Conservation (phyloP, 2,113 vertebrate species). For the Chunga burmeisteri region DNA sequence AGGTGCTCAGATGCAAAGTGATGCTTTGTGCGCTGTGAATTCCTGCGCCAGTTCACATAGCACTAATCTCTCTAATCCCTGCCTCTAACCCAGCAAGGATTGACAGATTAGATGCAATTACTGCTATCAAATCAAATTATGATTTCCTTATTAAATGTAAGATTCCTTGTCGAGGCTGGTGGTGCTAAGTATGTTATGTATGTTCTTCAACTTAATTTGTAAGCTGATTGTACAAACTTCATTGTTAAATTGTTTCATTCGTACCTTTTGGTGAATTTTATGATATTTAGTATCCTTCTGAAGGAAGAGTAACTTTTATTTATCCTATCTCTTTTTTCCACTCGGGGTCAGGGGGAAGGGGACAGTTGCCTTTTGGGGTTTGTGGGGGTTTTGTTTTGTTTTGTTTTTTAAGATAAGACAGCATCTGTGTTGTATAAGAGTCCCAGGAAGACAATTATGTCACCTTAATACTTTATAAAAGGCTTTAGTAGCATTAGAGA, state of each 20-base stretch:
- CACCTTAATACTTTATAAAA: not conserved
- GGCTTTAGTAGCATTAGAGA: not conserved
- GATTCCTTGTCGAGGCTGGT: not conserved
- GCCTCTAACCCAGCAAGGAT: not conserved
- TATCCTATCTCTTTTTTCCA: not conserved
- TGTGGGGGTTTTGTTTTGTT: not conserved
- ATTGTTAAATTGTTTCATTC: not conserved
- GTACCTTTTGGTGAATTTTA: not conserved
- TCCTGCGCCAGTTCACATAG: not conserved
- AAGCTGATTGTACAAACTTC: not conserved
- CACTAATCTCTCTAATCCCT: not conserved
- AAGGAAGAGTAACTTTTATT: not conserved
- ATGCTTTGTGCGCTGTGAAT: not conserved
- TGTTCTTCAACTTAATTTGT: not conserved
- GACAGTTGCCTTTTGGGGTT: not conserved
- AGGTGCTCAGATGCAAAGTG: not conserved
- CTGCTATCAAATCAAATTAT: not conserved
- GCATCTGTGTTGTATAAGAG: not conserved
- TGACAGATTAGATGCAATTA: not conserved
- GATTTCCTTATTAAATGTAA: not conserved
- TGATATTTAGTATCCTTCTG: not conserved
- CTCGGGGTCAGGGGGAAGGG: not conserved
- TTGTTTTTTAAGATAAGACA: not conserved
- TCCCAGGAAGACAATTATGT: not conserved
- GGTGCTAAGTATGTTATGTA: not conserved